These are phyloP conservation scores for Okapia johnstoni DNA, from an alignment of 2,113 vertebrate genomes.

Conservation along the genomic window DNA sequence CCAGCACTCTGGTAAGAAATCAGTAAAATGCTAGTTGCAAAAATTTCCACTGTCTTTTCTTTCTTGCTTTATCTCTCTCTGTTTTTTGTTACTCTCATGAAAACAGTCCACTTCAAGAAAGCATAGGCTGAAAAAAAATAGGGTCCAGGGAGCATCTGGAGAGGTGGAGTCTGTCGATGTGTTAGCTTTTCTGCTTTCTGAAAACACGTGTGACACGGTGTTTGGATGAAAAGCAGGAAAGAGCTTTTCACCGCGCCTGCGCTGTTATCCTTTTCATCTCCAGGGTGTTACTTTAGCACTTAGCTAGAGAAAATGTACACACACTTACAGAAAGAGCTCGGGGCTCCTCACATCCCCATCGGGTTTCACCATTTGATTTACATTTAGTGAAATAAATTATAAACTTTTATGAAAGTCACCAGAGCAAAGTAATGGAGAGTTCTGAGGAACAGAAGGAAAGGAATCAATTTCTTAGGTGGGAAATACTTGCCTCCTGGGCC, in stretches of 20 bases:
- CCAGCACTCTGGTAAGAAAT: neutral
- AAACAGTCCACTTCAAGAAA: neutral
- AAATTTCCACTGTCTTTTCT: neutral
- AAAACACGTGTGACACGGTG: neutral
- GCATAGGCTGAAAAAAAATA: neutral
- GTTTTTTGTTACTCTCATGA: neutral
- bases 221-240: slow-evolving; percentile 56
- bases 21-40: neutral
- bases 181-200: neutral
- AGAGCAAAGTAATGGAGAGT: neutral
- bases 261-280: neutral
- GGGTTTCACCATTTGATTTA: slow-evolving; percentile 25
- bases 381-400: neutral
- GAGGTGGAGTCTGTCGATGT: neutral
- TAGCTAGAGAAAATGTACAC: neutral
- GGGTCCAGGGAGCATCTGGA: neutral
- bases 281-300: neutral
- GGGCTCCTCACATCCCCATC: neutral
- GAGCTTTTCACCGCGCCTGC: neutral
- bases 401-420: slow-evolving; percentile 39
- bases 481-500: neutral
- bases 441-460: neutral
- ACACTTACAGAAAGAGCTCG: neutral
- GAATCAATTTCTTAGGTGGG: neutral
- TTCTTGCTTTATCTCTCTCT: neutral